These are phyloP conservation scores for Diglossa brunneiventris DNA, from an alignment of 2,113 vertebrate species.

Conservation along the genomic window DNA sequence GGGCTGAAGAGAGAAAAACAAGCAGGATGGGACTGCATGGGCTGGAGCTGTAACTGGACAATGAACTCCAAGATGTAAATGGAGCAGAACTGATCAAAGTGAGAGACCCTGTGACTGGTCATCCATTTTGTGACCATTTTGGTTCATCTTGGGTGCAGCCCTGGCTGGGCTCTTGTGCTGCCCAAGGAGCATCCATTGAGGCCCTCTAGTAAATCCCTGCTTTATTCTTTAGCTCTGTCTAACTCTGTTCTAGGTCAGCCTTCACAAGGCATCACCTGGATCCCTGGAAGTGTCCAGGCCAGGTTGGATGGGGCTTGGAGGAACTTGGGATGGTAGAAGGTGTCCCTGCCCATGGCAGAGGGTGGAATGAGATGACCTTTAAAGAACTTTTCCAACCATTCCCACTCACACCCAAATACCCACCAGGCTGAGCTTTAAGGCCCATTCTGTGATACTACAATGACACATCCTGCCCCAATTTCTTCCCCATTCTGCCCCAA, in stretches of 20 bases:
- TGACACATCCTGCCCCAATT: neutral
- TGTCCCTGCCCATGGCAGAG: neutral
- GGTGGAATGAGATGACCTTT: neutral
- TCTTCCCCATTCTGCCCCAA: neutral
- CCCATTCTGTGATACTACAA: too few species aligned
- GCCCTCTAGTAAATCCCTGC: neutral
- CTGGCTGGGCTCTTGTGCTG: neutral
- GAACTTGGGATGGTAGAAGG: rapidly evolving
- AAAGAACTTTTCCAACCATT: too few species aligned
- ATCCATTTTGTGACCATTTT: too few species aligned
- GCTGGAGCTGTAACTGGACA: neutral
- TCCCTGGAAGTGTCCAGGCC: neutral
- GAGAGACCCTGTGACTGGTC: rapidly evolving
- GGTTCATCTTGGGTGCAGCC: neutral
- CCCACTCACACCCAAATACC: too few species aligned
- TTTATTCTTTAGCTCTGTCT: neutral
- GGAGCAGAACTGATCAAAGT: neutral
- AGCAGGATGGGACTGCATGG: neutral
- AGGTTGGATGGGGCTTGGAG: rapidly evolving
- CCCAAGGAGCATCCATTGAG: neutral
- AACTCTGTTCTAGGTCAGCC: neutral
- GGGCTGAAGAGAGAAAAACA: neutral
- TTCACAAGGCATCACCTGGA: neutral
- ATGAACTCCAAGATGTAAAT: neutral
- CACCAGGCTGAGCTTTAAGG: neutral